Evolutionary conservation across 2,888 invertebrate species (phyloP), one percentile per base, ranked within the genome.

Genomic region (Chymomyza procnemis): DNA sequence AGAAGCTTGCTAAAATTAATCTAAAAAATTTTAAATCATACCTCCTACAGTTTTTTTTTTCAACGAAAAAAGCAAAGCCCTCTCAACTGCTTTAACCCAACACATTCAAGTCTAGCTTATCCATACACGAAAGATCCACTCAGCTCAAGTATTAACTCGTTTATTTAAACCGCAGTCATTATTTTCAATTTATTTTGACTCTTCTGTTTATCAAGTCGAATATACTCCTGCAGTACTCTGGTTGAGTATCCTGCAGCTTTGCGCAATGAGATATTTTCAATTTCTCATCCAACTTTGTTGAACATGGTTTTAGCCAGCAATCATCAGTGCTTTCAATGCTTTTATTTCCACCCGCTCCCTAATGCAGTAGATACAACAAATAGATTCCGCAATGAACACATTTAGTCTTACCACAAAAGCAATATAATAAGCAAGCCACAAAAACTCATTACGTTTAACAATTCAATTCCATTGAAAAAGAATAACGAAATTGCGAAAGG

Each of bases 371-470:
- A 50, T 16, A n/a, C 16, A 41, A 41, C 41, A 64, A 70, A 52
- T 50, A 48, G 21, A 58, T 48, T 47, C 47, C 50, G 14, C 55
- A 66, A 66, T 47, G n/a, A 16, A 12, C 34, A 41, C 58, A 67
- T 66, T 79, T 68, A 14, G 16, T 46, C 50, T 22, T 50, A 46
- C 57, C 62, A 69, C 69, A 78, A 69, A 26, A 67, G 66, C 66
- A 41, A 60, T 21, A 54, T 21, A 18, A 54, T 69, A 71, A 69
- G 57, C 63, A 59, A 54, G 18, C 76, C 73, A 65, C 80, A 66
- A 67, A 80, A 78, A 75, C 70, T 85, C 80, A 85, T 83, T 83
- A 73, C 66, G 64, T 21, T 60, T 26, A 41, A 64, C 66, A 73
- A 83, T 80, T 73, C 61, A 59, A 80, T 82, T 73, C 65, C 69